Conservation (phyloP, 2,113 vertebrate species). For the Sphaerodactylus townsendi region DNA sequence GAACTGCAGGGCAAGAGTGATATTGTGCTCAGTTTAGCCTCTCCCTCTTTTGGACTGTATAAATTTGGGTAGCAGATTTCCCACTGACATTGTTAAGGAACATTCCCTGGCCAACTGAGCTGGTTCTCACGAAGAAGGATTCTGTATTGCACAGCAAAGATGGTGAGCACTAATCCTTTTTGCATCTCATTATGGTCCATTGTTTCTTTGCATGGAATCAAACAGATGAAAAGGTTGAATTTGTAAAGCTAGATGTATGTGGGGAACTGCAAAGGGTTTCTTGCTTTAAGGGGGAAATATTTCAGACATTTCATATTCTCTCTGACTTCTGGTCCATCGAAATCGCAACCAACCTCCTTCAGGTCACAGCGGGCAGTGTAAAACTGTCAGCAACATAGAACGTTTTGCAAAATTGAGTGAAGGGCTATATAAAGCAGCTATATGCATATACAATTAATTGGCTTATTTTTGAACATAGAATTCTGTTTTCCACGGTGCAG, state of each 20-base stretch:
- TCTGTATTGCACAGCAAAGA: not conserved
- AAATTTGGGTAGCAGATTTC: not conserved
- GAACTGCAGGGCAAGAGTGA: not conserved
- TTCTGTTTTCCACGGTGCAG: too few species aligned
- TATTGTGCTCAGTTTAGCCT: not conserved
- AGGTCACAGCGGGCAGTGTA: not conserved
- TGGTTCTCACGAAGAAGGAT: not conserved
- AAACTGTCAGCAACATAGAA: not conserved
- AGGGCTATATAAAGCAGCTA: too few species aligned
- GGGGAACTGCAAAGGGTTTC: not conserved
- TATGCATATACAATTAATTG: too few species aligned
- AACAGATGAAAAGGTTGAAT: not conserved
- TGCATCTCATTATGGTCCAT: not conserved
- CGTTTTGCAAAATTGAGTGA: not conserved
- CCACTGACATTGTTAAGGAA: not conserved
- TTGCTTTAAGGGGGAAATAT: not conserved
- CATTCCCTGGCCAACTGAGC: not conserved
- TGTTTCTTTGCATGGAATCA: not conserved
- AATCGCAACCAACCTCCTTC: not conserved
- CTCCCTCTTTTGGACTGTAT: not conserved
- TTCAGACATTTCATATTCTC: not conserved
- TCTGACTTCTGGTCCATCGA: not conserved
- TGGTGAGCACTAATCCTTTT: not conserved
- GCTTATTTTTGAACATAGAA: too few species aligned
- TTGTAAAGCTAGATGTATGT: not conserved